Percentiles rank a stretch among this genome's conserved stretches.
phyloP scores from a whole-genome alignment of 2,797 vertebrate genomes.

The Ciconia nigra region DNA sequence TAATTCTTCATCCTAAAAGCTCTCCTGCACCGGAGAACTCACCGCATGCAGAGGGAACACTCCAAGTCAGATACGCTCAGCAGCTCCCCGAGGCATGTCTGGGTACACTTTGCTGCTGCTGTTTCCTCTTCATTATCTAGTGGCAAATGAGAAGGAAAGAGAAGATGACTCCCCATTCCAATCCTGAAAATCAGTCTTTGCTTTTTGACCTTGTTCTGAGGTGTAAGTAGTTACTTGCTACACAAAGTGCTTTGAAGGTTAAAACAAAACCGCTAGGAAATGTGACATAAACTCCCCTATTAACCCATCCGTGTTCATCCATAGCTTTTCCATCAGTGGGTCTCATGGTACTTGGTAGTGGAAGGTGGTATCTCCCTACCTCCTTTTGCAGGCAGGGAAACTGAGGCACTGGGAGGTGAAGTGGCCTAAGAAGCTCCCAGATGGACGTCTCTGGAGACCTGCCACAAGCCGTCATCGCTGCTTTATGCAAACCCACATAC shows the following conservation, averaged over 20 bases:
- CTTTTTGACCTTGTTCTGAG: background rate
- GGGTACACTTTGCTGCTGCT: background rate
- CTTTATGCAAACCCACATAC: background rate
- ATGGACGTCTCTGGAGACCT: background rate
- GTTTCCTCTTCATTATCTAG: background rate
- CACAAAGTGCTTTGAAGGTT: background rate
- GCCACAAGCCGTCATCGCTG: background rate
- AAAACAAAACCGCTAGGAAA: background rate
- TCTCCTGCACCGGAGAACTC: background rate
- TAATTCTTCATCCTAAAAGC: background rate
- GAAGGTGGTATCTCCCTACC: background rate
- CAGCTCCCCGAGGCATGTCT: background rate
- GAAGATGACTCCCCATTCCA: background rate
- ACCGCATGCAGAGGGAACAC: slow-evolving; percentile 92
- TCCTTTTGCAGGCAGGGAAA: background rate
- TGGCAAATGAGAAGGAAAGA: background rate
- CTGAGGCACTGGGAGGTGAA: background rate
- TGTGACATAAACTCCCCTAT: background rate
- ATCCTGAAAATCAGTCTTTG: background rate
- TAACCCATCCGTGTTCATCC: background rate
- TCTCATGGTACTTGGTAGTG: background rate
- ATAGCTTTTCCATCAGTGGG: background rate
- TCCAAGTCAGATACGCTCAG: slow-evolving; percentile 86
- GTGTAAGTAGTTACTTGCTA: background rate
- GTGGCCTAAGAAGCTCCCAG: background rate